Evolutionary conservation across 2,113 vertebrate genomes (phyloP).

Genomic region (Naja naja): DNA sequence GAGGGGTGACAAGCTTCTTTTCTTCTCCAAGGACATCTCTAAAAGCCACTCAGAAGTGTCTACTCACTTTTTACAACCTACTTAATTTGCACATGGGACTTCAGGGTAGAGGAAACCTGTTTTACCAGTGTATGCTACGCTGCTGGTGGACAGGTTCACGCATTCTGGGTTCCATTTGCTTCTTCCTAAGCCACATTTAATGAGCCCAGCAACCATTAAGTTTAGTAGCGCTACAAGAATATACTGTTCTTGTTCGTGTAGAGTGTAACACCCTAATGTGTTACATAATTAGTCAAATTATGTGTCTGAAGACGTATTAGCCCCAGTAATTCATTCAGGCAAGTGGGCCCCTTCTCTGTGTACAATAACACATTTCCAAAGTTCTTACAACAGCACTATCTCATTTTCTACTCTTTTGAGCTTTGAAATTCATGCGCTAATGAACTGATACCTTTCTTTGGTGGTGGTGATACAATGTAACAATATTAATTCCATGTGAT

Average conservation of each 20-base stretch:
- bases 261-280: neutral
- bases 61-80: neutral
- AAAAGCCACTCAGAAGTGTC: neutral
- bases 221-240: neutral
- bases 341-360: conserved; percentile 1
- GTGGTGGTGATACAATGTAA: conserved; percentile 17
- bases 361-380: neutral
- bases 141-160: neutral
- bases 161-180: neutral
- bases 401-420: conserved; percentile 42
- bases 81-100: neutral
- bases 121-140: neutral
- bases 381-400: conserved; percentile 1
- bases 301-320: neutral
- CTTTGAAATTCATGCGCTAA: conserved; percentile 24
- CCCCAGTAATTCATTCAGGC: neutral
- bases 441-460: conserved; percentile 28
- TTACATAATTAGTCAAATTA: neutral
- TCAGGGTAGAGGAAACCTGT: neutral
- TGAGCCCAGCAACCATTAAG: neutral
- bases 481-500: conserved; percentile 44
- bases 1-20: neutral
- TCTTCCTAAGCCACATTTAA: neutral
- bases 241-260: conserved; percentile 14
- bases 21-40: neutral